Evolutionary conservation across 2,113 vertebrate species (phyloP), one percentile per base, ranked within the genome.

Genomic region (Hystrix brachyura): DNA sequence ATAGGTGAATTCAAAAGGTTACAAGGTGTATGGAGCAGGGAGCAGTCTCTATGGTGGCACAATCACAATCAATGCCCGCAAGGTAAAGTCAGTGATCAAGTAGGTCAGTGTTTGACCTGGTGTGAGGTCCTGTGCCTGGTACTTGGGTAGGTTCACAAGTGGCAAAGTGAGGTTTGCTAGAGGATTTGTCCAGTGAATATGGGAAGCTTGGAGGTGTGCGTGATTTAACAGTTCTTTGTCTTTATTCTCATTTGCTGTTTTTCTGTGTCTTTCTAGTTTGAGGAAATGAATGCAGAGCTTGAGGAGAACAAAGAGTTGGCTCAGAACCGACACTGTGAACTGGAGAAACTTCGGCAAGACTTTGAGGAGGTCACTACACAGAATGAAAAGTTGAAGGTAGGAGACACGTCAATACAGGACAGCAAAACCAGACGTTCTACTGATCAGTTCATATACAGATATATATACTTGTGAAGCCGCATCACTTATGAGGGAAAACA

Each of bases 1-100:
- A 0, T 97, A 99, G 99, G 99, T 99, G 23, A 99, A 99, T 98
- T 99, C 99, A 11, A 99, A 99, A 99, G 99, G 99, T 62, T 99
- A 99, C 92, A 99, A 99, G 87, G 99, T 99, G 2, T 99, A 99
- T 83, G 99, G 99, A 4, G 99, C 99, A 25, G 99, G 99, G 85
- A 99, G 99, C 98, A 99, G 99, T 90, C 99, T 99, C 7, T 99
- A 99, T 59, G 99, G 99, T 5, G 99, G 99, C 86, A 99, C 99
- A 14, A 99, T 99, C 97, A 99, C 99, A 4, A 99, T 99, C 96
- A 99, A 99, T 96, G 99, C 99, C 91, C 99, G 99, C 96, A 99
- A 99, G 99, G 99, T 99, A 98, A 96, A 43, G 27, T 19, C 8
- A 21, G 32, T 0, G 5, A 2, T 29, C 65, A 11, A 2, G 69